phyloP scores from a whole-genome alignment of 1,140 invertebrate species.

The Dendrolimus kikuchii region DNA sequence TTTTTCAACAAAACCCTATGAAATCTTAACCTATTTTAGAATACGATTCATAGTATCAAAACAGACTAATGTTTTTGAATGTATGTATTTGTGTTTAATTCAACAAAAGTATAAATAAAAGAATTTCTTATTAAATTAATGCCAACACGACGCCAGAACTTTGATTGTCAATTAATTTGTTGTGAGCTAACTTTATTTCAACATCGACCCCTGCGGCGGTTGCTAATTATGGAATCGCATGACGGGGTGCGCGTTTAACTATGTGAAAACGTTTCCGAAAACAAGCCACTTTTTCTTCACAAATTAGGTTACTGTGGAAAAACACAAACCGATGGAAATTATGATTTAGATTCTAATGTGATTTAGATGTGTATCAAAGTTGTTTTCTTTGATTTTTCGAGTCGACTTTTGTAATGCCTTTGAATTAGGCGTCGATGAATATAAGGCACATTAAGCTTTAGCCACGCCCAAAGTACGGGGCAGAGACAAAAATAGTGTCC shows the following conservation, averaged over 20 bases:
- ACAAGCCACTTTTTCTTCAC: slow-evolving; percentile 26
- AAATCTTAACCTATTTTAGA: too few species aligned
- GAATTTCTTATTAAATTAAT: too few species aligned
- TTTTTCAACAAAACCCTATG: too few species aligned
- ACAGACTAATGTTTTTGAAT: too few species aligned
- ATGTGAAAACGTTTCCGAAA: slow-evolving; percentile 36
- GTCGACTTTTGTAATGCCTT: not conserved
- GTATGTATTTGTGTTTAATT: too few species aligned
- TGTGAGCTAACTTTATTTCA: slow-evolving; percentile 12
- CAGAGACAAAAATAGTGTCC: slow-evolving; percentile 52
- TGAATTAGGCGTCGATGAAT: not conserved
- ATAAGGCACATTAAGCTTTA: slow-evolving; percentile 13
- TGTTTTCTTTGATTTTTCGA: slow-evolving; percentile 5
- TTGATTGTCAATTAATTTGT: slow-evolving; percentile 10
- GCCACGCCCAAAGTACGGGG: slow-evolving; percentile 29
- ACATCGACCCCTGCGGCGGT: slow-evolving; percentile 11
- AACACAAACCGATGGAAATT: slow-evolving; percentile 13
- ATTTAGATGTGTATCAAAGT: slow-evolving; percentile 14
- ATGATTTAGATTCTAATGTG: slow-evolving; percentile 19
- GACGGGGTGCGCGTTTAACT: slow-evolving; percentile 23
- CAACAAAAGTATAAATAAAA: too few species aligned
- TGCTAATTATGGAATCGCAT: slow-evolving; percentile 36
- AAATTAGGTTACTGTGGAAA: slow-evolving; percentile 16
- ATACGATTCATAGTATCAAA: too few species aligned
- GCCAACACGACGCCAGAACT: too few species aligned